Percentiles rank a stretch among this genome's conserved stretches.
These are phyloP conservation scores for Oryzias sinensis DNA, from an alignment of 2,797 vertebrate genomes.

Conservation along the genomic window DNA sequence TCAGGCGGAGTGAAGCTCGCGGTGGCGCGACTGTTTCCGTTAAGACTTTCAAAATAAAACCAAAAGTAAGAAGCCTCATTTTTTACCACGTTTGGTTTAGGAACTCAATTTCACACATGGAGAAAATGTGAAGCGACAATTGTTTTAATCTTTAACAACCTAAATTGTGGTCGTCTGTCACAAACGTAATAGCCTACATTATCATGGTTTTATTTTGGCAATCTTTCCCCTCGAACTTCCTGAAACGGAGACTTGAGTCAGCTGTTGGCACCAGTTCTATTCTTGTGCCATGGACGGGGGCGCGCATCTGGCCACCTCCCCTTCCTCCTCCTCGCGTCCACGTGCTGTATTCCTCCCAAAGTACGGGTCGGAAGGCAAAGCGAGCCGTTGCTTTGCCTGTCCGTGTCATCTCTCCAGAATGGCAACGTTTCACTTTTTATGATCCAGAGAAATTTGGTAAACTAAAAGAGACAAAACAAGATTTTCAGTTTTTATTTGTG, in stretches of 20 bases:
- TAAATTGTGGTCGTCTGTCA: no score
- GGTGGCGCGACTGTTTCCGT: neutral
- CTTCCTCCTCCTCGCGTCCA: slow-evolving; percentile 50
- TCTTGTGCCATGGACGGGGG: slow-evolving; percentile 71
- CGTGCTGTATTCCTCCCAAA: slow-evolving; percentile 42
- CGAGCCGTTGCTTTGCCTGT: slow-evolving; percentile 58
- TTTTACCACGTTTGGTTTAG: no score
- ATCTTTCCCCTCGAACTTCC: slow-evolving; percentile 20
- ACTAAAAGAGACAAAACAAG: no score
- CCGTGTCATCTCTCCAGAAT: slow-evolving; percentile 46
- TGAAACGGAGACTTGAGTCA: slow-evolving; percentile 34
- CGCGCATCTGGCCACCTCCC: slow-evolving; percentile 72
- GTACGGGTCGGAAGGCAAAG: slow-evolving; percentile 38
- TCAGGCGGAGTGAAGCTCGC: slow-evolving; percentile 37
- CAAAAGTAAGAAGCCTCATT: no score
- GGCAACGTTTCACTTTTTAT: slow-evolving; percentile 29
- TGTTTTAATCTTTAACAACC: no score
- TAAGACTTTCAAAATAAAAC: slow-evolving; percentile 59
- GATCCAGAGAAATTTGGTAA: no score
- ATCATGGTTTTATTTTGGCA: slow-evolving; percentile 51
- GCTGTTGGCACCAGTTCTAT: slow-evolving; percentile 61
- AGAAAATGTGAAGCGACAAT: no score
- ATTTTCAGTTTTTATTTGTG: no score
- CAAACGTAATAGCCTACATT: neutral
- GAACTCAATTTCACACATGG: no score